Conservation (phyloP, 2,113 vertebrate genomes). For the Phaethornis superciliosus region DNA sequence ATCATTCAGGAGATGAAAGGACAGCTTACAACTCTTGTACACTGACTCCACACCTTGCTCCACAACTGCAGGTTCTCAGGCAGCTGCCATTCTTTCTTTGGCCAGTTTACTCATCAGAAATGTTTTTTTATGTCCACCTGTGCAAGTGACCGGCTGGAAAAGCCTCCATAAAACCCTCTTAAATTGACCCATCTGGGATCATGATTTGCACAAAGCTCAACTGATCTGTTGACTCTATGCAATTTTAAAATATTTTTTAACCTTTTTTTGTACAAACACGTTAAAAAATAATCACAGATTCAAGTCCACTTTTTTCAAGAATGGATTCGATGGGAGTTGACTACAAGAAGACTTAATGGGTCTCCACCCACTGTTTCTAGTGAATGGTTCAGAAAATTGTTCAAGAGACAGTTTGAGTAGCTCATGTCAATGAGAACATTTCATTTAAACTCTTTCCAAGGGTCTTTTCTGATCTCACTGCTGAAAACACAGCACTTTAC, state of each 20-base stretch:
- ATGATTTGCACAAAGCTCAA: neutral
- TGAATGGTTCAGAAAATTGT: neutral
- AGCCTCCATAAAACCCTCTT: neutral
- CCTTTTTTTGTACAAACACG: neutral
- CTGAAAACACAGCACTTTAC: neutral
- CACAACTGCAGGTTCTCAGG: neutral
- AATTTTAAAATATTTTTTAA: neutral
- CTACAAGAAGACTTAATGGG: neutral
- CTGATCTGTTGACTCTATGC: neutral
- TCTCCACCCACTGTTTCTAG: neutral
- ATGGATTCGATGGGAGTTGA: neutral
- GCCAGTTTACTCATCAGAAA: neutral
- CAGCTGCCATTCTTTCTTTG: neutral
- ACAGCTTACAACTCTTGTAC: neutral
- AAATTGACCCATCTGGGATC: neutral
- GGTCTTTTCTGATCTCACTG: neutral
- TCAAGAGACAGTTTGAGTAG: neutral
- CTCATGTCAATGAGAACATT: neutral
- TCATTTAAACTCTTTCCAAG: neutral
- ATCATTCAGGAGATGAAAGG: neutral
- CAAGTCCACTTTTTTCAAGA: neutral
- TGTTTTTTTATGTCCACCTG: neutral
- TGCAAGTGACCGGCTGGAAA: neutral
- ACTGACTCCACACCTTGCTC: fast-evolving
- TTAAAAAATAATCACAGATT: neutral